Conservation (phyloP, 2,113 vertebrate genomes). For the Aythya baeri region DNA sequence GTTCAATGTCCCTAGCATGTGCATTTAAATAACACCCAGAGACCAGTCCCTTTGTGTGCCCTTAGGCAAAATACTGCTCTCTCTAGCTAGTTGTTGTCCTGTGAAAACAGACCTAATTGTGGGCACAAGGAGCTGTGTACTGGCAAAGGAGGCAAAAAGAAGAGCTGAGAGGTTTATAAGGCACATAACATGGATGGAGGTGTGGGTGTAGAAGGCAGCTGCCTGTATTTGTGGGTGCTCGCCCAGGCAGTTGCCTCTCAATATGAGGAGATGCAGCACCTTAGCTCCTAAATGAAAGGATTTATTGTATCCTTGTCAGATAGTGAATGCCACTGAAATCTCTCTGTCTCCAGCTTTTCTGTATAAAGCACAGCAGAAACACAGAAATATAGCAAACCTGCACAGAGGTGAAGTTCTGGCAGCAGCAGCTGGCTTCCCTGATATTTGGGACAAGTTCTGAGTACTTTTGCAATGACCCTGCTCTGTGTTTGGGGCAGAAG, state of each 20-base stretch:
- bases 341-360: background rate
- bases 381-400: background rate
- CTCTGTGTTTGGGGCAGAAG: background rate
- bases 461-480: background rate
- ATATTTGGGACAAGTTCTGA: background rate
- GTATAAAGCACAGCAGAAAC: background rate
- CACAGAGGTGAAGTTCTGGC: background rate
- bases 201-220: background rate
- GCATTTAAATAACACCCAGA: background rate
- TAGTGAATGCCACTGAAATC: background rate
- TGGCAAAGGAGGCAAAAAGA: background rate
- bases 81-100: background rate
- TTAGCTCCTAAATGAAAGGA: background rate
- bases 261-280: background rate
- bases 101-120: background rate
- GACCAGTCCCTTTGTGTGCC: background rate
- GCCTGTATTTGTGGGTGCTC: background rate
- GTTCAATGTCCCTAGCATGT: background rate
- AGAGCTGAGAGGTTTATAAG: background rate
- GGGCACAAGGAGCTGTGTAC: background rate
- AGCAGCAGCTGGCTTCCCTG: background rate
- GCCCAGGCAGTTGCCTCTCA: background rate
- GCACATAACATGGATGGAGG: background rate
- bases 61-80: background rate
- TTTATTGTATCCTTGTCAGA: background rate